phyloP scores from a whole-genome alignment of 2,888 invertebrate genomes.

The Lutraria lutraria region DNA sequence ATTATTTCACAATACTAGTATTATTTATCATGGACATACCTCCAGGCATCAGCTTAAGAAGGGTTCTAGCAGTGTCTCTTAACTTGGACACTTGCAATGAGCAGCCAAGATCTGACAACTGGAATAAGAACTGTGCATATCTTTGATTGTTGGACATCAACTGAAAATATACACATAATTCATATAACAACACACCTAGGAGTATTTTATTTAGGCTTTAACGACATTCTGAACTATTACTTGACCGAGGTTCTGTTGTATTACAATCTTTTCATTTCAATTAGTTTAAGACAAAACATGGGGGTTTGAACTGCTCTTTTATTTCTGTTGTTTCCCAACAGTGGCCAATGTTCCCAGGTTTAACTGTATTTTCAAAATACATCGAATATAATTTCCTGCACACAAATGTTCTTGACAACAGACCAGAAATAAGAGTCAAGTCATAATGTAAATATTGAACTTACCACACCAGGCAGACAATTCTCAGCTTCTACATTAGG shows the following conservation, averaged over 20 bases:
- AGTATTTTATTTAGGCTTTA: no score
- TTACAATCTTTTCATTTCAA: no score
- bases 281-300: no score
- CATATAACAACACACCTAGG: neutral
- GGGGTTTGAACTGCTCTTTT: no score
- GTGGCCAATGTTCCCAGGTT: no score
- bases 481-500: conserved; percentile 94
- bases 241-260: no score
- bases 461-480: conserved; percentile 95
- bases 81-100: conserved; percentile 92
- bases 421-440: neutral
- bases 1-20: no score
- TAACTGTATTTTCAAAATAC: neutral
- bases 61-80: conserved; percentile 93
- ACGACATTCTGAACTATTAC: no score
- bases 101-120: conserved; percentile 95
- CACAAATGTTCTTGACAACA: neutral
- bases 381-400: neutral
- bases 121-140: conserved; percentile 88
- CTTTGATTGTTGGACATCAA: conserved; percentile 93
- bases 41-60: conserved; percentile 94
- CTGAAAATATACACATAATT: conserved; percentile 87
- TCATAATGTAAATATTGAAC: conserved; percentile 76
- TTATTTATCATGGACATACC: conserved; percentile 83
- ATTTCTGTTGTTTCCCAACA: no score